phyloP scores from a whole-genome alignment of 2,113 vertebrate species.

The Microcebus griseorufus region DNA sequence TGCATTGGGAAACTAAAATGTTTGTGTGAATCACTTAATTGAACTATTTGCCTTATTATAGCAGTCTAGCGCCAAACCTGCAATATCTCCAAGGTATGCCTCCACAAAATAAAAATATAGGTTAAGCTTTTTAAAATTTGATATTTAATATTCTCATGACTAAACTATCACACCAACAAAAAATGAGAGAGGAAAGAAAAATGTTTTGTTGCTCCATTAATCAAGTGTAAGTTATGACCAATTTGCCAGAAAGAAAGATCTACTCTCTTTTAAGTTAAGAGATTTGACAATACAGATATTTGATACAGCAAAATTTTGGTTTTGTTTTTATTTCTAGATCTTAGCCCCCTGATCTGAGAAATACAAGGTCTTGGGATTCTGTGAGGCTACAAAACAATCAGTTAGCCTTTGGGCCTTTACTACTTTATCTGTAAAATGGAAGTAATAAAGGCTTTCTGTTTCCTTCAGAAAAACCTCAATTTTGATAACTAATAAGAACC shows the following conservation, averaged over 20 bases:
- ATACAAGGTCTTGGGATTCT: neutral
- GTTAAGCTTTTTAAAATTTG: neutral
- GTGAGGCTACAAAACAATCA: slow-evolving; percentile 23
- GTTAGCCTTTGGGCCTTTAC: slow-evolving; percentile 67
- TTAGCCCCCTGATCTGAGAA: slow-evolving; percentile 1
- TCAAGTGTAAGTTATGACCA: neutral
- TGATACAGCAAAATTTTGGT: neutral
- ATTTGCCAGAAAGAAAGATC: slow-evolving; percentile 29
- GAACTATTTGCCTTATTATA: neutral
- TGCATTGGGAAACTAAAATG: neutral
- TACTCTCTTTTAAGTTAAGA: neutral
- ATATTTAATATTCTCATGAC: neutral
- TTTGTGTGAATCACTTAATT: neutral
- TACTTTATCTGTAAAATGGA: slow-evolving; percentile 72
- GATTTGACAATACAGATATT: slow-evolving; percentile 35
- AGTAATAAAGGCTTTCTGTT: slow-evolving; percentile 39
- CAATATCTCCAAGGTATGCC: neutral
- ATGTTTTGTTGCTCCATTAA: neutral
- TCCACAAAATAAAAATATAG: neutral
- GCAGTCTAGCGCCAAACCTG: neutral
- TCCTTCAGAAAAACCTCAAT: slow-evolving; percentile 50
- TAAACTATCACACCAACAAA: neutral
- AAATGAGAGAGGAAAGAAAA: neutral
- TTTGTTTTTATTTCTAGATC: slow-evolving; percentile 47
- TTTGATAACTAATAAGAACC: slow-evolving; percentile 69